Evolutionary conservation across 1,140 invertebrate genomes (phyloP).

Genomic region (Leptopilina clavipes): DNA sequence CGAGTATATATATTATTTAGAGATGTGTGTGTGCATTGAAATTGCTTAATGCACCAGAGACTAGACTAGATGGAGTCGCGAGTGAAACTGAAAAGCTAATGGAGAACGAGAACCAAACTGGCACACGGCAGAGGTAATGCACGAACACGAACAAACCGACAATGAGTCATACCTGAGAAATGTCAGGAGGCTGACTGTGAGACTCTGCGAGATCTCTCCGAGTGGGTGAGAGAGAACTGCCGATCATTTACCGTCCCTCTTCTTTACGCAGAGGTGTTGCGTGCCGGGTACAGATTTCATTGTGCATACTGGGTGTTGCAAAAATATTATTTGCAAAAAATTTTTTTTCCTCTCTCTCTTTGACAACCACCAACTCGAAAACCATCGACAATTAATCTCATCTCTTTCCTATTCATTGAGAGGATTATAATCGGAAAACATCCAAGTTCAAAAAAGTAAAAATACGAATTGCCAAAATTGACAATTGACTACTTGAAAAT

Average conservation of each 20-base stretch:
- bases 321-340: not conserved
- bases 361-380: too few species aligned
- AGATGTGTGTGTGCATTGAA: not conserved
- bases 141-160: conserved; percentile 14
- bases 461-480: too few species aligned
- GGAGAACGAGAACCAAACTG: conserved; percentile 20
- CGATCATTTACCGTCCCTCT: conserved; percentile 27
- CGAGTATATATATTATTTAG: too few species aligned
- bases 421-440: too few species aligned
- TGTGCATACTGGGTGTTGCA: conserved; percentile 28
- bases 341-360: not conserved
- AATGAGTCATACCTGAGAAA: conserved; percentile 44
- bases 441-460: too few species aligned
- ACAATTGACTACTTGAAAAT: too few species aligned
- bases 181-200: conserved; percentile 36
- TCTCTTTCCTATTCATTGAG: too few species aligned
- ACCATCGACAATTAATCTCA: too few species aligned
- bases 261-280: conserved; percentile 26
- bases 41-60: not conserved
- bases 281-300: not conserved
- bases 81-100: conserved; percentile 32
- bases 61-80: not conserved
- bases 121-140: conserved; percentile 18
- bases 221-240: conserved; percentile 8
- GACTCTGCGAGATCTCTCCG: not conserved